phyloP scores from a whole-genome alignment of 2,888 invertebrate species.

The Arctia plantaginis region DNA sequence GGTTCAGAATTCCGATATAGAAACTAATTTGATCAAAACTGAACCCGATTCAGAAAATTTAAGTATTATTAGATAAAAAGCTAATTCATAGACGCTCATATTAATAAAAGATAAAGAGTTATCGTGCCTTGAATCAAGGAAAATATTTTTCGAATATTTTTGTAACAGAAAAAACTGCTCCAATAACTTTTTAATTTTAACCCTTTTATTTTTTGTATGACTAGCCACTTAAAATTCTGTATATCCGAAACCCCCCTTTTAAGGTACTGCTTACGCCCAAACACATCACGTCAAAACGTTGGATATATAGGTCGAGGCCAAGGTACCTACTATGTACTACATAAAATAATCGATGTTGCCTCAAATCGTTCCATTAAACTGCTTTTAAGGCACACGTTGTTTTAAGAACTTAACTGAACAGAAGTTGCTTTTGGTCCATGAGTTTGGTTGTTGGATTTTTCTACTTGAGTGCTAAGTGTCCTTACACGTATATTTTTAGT shows the following conservation, averaged over 20 bases:
- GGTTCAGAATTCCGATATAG: not conserved
- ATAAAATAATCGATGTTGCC: not conserved
- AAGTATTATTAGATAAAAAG: not conserved
- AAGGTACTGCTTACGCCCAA: not conserved
- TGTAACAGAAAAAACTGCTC: not conserved
- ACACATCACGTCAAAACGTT: not conserved
- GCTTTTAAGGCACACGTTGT: not conserved
- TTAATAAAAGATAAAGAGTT: not conserved
- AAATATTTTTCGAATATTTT: not conserved
- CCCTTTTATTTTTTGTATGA: not conserved
- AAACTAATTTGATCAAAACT: not conserved
- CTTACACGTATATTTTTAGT: slow-evolving; percentile 45
- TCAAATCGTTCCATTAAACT: not conserved
- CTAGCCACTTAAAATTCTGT: not conserved
- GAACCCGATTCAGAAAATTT: not conserved
- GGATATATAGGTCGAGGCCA: not conserved
- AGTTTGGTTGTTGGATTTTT: not conserved
- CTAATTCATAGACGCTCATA: not conserved
- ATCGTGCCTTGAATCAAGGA: too few species aligned
- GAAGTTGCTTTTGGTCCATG: too few species aligned
- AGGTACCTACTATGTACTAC: not conserved
- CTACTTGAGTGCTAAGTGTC: not conserved
- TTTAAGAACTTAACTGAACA: not conserved
- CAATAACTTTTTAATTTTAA: not conserved
- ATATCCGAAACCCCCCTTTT: not conserved